A percentile compares a stretch with the other conserved stretches of the same genome.
Conservation (phyloP, 2,113 vertebrate genomes). For the Morone chrysops region DNA sequence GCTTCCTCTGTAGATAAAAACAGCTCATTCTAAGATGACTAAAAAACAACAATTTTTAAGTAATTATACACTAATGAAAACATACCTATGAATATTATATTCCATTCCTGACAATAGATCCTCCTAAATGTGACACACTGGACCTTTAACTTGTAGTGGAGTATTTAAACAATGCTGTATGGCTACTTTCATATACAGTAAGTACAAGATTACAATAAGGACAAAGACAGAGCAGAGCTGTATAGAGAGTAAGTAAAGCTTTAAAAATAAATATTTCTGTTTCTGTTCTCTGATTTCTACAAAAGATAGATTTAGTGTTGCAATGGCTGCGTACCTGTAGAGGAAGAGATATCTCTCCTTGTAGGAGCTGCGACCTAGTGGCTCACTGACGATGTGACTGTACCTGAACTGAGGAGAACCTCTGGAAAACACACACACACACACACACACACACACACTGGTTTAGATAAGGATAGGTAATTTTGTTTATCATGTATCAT, state of each 20-base stretch:
- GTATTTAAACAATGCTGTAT: no score
- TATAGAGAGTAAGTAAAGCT: no score
- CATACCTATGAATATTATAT: no score
- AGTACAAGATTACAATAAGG: background rate
- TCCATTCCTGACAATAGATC: no score
- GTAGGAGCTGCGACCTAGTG: slow-evolving; percentile 88
- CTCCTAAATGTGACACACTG: no score
- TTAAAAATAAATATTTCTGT: background rate
- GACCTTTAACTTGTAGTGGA: no score
- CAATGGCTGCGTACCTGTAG: slow-evolving; percentile 84
- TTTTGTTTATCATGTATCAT: background rate
- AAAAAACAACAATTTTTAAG: no score
- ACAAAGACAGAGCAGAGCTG: background rate
- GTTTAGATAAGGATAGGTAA: background rate
- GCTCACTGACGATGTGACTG: slow-evolving; percentile 84
- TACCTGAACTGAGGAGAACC: slow-evolving; percentile 74
- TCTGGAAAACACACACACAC: slow-evolving; percentile 67
- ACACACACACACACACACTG: slow-evolving; percentile 1
- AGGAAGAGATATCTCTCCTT: slow-evolving; percentile 93
- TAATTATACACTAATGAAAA: no score
- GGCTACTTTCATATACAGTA: no score
- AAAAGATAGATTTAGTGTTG: background rate
- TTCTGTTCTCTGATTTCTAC: background rate
- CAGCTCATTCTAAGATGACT: no score
- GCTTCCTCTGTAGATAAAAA: no score